These are phyloP conservation scores for Ypsolopha sequella DNA, from an alignment of 2,888 invertebrate genomes.

Conservation along the genomic window DNA sequence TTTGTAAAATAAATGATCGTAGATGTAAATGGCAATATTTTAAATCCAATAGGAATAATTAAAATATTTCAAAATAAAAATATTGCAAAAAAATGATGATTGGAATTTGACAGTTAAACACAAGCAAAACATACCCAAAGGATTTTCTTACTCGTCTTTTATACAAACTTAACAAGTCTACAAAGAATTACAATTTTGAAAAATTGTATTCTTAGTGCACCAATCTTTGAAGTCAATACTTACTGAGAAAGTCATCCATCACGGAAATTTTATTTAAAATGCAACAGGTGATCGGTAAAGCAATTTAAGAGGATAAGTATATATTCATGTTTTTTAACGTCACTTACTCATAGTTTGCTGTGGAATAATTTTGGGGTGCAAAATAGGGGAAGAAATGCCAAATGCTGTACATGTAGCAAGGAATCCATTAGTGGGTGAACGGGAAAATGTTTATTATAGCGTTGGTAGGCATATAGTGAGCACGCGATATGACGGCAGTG, in stretches of 20 bases:
- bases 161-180: no score
- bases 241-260: neutral
- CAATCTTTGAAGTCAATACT: neutral
- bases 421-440: no score
- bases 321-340: neutral
- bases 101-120: no score
- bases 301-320: slow-evolving; percentile 24
- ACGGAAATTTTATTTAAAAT: slow-evolving; percentile 11
- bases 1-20: no score
- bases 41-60: no score
- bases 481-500: no score
- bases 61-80: no score
- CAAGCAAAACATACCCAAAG: no score
- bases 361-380: neutral
- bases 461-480: no score
- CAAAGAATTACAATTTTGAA: neutral
- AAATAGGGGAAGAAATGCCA: neutral
- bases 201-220: neutral
- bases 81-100: neutral
- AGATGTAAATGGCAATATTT: no score
- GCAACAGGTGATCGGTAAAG: slow-evolving; percentile 22
- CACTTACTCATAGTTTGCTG: neutral
- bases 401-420: neutral
- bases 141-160: no score
- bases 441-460: no score